Percentiles rank a stretch among this genome's conserved stretches.
phyloP scores from a whole-genome alignment of 2,888 invertebrate genomes.

The Drosophila pegasa region DNA sequence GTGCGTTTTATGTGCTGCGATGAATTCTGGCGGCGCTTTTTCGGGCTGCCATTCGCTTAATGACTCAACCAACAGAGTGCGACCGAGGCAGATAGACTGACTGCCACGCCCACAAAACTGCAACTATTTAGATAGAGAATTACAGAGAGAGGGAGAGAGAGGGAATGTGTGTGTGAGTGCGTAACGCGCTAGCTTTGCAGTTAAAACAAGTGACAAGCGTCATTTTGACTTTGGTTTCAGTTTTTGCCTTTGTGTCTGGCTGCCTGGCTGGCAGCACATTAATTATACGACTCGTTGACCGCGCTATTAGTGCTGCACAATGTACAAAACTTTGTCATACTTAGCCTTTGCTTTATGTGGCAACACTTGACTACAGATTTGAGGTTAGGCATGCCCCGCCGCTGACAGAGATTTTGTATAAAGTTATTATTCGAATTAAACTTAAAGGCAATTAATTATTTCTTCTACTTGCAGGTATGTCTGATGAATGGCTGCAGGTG shows the following conservation, averaged over 20 bases:
- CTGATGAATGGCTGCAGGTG: constrained; percentile 3
- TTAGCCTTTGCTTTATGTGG: constrained; percentile 44
- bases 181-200: constrained; percentile 26
- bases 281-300: constrained; percentile 80
- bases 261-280: constrained; percentile 57
- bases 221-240: constrained; percentile 72
- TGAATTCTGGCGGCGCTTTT: constrained; percentile 73
- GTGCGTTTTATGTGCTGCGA: constrained; percentile 80
- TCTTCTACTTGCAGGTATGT: constrained; percentile 53
- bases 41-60: constrained; percentile 62
- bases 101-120: constrained; percentile 65
- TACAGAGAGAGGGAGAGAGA: background rate
- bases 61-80: constrained; percentile 55
- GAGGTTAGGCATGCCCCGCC: background rate
- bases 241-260: constrained; percentile 43
- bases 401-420: background rate
- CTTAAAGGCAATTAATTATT: constrained; percentile 9
- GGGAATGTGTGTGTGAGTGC: background rate
- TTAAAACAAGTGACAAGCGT: constrained; percentile 60
- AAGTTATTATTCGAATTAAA: constrained; percentile 3
- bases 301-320: constrained; percentile 69
- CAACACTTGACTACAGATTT: constrained; percentile 12
- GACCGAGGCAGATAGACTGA: background rate
- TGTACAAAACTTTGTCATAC: constrained; percentile 72
- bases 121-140: constrained; percentile 56